A percentile compares a stretch with the other conserved stretches of the same genome.
These are phyloP conservation scores for Apteryx mantelli DNA, from an alignment of 2,113 vertebrate genomes.

Conservation along the genomic window DNA sequence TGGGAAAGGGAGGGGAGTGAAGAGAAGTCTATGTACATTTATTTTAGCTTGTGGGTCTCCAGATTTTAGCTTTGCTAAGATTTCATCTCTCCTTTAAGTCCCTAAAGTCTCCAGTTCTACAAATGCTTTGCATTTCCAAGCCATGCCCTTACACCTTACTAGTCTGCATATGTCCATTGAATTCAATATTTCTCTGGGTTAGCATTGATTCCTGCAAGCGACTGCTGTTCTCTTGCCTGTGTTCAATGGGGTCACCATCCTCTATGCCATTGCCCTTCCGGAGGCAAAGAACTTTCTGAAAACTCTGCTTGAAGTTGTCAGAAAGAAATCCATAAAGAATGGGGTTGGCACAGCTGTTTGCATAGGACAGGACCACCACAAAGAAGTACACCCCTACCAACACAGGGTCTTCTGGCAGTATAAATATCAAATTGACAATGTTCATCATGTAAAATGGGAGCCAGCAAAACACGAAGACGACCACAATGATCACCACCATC, in stretches of 20 bases:
- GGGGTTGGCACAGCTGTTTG: conserved; percentile 96
- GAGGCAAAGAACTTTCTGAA: conserved; percentile 88
- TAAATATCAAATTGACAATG: conserved; percentile 91
- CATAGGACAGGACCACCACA: conserved; percentile 90
- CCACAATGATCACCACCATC: conserved; percentile 95
- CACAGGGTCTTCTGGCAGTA: conserved; percentile 86
- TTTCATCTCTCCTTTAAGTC: not conserved
- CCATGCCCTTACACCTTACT: conserved; percentile 77
- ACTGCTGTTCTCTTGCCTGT: conserved; percentile 83
- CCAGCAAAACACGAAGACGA: conserved; percentile 94
- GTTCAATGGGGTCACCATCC: conserved; percentile 81
- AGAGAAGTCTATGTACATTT: not conserved
- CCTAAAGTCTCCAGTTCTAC: not conserved
- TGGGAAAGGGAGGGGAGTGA: not conserved
- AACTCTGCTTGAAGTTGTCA: conserved; percentile 95
- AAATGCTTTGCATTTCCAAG: not conserved
- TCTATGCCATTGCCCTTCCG: conserved; percentile 79
- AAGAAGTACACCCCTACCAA: conserved; percentile 89
- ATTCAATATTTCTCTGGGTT: conserved; percentile 68
- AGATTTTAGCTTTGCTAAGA: not conserved
- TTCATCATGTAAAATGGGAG: conserved; percentile 93
- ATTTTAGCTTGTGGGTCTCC: not conserved
- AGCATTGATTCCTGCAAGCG: conserved; percentile 80
- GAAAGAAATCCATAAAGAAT: conserved; percentile 93
- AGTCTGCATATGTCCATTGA: conserved; percentile 84